Evolutionary conservation across 2,113 vertebrate species (phyloP).

Genomic region (Zeus faber): DNA sequence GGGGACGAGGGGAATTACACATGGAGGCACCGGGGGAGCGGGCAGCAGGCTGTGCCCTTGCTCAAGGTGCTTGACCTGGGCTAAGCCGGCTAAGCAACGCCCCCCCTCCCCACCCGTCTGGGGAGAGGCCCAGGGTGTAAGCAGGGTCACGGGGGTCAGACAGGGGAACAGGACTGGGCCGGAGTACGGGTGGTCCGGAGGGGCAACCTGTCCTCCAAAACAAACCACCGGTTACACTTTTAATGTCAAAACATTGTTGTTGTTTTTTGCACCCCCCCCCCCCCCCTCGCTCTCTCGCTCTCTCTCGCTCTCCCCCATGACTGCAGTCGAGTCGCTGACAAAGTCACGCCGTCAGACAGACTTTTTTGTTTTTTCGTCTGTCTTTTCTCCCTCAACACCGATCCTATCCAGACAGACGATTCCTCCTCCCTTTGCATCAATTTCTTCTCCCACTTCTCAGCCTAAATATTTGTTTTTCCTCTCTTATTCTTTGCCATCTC

Average conservation of each 20-base stretch:
- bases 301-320: constrained; percentile 37
- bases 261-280: constrained; percentile 63
- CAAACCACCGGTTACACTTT: constrained; percentile 69
- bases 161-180: constrained; percentile 30
- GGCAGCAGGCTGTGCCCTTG: constrained; percentile 61
- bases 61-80: constrained; percentile 69
- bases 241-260: constrained; percentile 53
- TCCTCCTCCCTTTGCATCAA: no score
- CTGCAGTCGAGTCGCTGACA: constrained; percentile 39
- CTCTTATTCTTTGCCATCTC: no score
- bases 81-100: constrained; percentile 73
- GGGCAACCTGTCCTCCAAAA: constrained; percentile 65
- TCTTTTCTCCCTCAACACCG: no score
- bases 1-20: constrained; percentile 44
- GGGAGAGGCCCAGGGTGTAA: constrained; percentile 57
- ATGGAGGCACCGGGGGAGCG: constrained; percentile 45
- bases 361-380: no score
- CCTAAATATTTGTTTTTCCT: no score
- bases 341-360: constrained; percentile 11
- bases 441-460: no score
- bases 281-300: no score
- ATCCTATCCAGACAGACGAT: no score
- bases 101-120: constrained; percentile 49
- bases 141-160: constrained; percentile 64
- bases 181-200: constrained; percentile 38